Conservation (phyloP, 2,113 vertebrate genomes). For the Daboia siamensis region DNA sequence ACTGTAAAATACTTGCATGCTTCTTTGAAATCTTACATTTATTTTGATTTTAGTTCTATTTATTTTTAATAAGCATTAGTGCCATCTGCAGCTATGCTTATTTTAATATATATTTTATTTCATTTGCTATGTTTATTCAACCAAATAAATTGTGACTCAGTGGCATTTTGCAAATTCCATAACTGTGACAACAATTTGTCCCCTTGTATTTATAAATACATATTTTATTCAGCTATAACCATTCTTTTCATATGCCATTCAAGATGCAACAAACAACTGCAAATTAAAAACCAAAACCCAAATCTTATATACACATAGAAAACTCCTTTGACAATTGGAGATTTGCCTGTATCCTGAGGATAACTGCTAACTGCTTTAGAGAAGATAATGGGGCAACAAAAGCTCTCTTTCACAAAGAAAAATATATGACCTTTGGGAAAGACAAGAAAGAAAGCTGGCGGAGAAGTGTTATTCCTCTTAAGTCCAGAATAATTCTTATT, state of each 20-base stretch:
- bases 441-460: background rate
- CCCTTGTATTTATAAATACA: constrained; percentile 33
- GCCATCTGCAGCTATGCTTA: constrained; percentile 54
- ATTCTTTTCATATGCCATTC: background rate
- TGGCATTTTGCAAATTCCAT: constrained; percentile 22
- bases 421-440: background rate
- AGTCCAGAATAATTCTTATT: background rate
- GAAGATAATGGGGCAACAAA: background rate
- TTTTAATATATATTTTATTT: constrained; percentile 66
- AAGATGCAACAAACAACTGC: background rate
- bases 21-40: constrained; percentile 61
- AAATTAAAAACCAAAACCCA: background rate
- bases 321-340: background rate
- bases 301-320: background rate
- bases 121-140: constrained; percentile 55
- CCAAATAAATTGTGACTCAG: constrained; percentile 41
- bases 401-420: background rate
- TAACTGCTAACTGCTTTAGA: background rate
- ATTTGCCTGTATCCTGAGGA: background rate
- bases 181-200: constrained; percentile 17
- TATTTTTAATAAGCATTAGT: constrained; percentile 59
- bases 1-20: constrained; percentile 58
- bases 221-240: constrained; percentile 4
- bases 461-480: background rate
- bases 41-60: constrained; percentile 60